phyloP scores from a whole-genome alignment of 2,113 vertebrate species.

The Myxocyprinus asiaticus region DNA sequence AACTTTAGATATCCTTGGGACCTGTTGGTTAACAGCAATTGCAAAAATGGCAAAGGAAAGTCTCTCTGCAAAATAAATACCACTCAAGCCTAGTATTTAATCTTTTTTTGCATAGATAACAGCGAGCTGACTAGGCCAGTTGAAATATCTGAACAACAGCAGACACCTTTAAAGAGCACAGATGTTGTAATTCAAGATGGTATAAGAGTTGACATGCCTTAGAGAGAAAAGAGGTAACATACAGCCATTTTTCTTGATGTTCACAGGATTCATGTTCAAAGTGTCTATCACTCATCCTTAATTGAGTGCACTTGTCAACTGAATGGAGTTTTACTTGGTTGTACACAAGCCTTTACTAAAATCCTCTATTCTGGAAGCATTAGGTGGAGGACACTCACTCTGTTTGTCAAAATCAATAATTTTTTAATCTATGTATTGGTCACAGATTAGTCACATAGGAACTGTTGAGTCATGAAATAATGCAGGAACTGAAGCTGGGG shows the following conservation, averaged over 20 bases:
- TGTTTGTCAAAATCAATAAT: too few relatives aligned
- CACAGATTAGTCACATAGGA: neutral
- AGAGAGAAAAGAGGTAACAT: neutral
- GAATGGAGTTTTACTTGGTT: neutral
- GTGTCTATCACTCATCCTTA: neutral
- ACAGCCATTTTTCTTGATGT: neutral
- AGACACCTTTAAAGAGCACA: neutral
- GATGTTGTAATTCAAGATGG: neutral
- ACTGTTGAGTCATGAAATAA: neutral
- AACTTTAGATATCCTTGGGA: too few relatives aligned
- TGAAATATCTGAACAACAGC: conserved; percentile 12
- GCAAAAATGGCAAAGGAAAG: too few relatives aligned
- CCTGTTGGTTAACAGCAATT: too few relatives aligned
- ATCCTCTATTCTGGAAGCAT: neutral
- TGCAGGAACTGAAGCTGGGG: neutral
- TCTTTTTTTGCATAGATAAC: neutral
- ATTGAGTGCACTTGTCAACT: neutral
- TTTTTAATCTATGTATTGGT: too few relatives aligned
- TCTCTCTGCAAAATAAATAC: too few relatives aligned
- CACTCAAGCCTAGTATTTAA: too few relatives aligned
- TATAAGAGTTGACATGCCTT: neutral
- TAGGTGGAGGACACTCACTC: neutral
- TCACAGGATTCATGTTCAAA: neutral
- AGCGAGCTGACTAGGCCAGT: neutral
- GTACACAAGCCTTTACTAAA: neutral